These are phyloP conservation scores for Muscicapa comitata DNA, from an alignment of 2,797 vertebrate species.

Conservation along the genomic window DNA sequence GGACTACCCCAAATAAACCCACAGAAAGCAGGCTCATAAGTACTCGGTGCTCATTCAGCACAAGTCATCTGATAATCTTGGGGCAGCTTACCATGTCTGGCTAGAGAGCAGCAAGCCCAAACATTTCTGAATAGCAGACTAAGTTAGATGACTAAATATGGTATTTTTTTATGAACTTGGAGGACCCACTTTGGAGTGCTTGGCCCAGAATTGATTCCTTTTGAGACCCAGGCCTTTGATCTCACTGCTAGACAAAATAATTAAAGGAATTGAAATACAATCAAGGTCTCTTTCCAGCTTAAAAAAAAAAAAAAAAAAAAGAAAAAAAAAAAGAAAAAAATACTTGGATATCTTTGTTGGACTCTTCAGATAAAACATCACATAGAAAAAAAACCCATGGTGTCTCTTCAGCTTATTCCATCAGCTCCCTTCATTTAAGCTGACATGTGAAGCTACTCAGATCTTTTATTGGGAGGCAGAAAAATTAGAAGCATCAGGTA, in stretches of 20 bases:
- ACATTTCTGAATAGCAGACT: not conserved
- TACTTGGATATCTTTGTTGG: slow-evolving; percentile 27
- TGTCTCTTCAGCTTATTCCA: not conserved
- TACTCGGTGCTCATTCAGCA: not conserved
- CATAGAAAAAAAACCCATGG: not conserved
- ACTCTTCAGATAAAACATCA: slow-evolving; percentile 16
- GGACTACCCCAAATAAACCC: not conserved
- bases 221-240: slow-evolving; percentile 51
- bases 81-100: slow-evolving; percentile 32
- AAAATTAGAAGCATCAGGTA: not conserved
- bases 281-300: not conserved
- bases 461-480: not conserved
- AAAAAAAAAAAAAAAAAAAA: not conserved
- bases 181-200: slow-evolving; percentile 18
- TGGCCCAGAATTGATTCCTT: slow-evolving; percentile 25
- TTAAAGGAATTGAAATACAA: slow-evolving; percentile 51
- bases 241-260: slow-evolving; percentile 60
- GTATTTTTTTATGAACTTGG: slow-evolving; percentile 40
- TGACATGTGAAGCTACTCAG: not conserved
- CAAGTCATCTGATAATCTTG: slow-evolving; percentile 44
- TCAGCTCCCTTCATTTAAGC: not conserved
- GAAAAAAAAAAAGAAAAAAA: not conserved
- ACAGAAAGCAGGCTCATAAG: not conserved
- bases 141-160: slow-evolving; percentile 61
- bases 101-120: not conserved